A percentile compares a stretch with the other conserved stretches of the same genome.
Evolutionary conservation across 2,888 invertebrate species (phyloP).

Genomic region (Tethea ocularis): DNA sequence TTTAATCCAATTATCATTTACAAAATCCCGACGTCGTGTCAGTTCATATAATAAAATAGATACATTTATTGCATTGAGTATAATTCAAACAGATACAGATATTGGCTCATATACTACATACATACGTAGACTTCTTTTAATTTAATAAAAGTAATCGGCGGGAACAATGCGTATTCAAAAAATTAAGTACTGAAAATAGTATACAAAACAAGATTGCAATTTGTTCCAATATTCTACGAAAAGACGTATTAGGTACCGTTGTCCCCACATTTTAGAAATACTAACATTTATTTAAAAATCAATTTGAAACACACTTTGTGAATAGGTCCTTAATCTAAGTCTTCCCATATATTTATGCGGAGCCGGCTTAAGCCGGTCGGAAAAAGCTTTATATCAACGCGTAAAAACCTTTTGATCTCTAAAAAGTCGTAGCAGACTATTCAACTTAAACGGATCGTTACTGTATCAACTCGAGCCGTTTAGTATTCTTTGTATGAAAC

Average conservation of each 20-base stretch:
- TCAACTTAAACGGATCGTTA: no score
- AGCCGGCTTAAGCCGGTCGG: no score
- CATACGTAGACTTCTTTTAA: no score
- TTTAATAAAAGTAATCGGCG: not conserved
- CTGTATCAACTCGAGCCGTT: no score
- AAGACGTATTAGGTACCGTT: not conserved
- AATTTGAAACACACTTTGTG: no score
- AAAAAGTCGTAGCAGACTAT: no score
- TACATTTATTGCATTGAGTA: conserved; percentile 1
- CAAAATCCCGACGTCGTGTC: not conserved
- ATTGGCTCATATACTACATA: not conserved
- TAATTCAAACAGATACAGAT: not conserved
- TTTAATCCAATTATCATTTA: not conserved
- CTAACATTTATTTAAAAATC: no score
- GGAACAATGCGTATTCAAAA: not conserved
- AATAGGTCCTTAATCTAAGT: no score
- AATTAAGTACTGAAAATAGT: no score
- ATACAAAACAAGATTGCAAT: not conserved
- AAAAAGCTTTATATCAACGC: not conserved
- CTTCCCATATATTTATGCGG: not conserved
- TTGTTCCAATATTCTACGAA: not conserved
- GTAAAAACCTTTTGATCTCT: no score
- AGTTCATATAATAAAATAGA: not conserved
- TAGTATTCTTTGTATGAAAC: no score
- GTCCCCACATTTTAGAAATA: not conserved